Conservation (phyloP, 2,113 vertebrate species). For the Nanger granti region DNA sequence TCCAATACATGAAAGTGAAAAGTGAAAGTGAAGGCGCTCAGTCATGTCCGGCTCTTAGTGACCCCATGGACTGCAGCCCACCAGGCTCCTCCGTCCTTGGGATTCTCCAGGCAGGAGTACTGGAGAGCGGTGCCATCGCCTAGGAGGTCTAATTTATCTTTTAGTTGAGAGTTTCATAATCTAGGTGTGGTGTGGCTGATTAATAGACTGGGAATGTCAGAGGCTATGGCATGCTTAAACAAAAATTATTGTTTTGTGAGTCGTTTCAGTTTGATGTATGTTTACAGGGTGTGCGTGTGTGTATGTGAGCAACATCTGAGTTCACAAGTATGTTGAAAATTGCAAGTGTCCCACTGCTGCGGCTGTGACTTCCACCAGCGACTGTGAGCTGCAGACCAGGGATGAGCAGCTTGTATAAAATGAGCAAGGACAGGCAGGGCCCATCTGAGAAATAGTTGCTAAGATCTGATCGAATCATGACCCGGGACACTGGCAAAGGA, state of each 20-base stretch:
- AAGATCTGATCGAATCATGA: rapidly evolving
- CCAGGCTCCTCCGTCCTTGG: too few relatives aligned
- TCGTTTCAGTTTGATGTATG: not conserved
- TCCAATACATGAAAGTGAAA: too few relatives aligned
- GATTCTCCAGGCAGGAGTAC: too few relatives aligned
- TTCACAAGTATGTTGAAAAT: rapidly evolving
- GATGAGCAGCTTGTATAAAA: rapidly evolving
- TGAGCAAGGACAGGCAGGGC: rapidly evolving
- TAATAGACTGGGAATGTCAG: rapidly evolving
- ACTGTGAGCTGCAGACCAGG: rapidly evolving
- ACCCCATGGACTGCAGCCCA: too few relatives aligned
- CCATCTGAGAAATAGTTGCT: rapidly evolving
- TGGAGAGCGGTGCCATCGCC: too few relatives aligned
- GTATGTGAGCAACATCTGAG: not conserved
- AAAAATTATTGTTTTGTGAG: not conserved
- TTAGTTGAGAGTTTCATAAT: not conserved
- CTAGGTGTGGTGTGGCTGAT: rapidly evolving
- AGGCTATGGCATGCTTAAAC: rapidly evolving
- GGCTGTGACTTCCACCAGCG: not conserved
- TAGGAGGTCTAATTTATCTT: not conserved
- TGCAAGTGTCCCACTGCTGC: rapidly evolving
- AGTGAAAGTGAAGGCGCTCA: too few relatives aligned
- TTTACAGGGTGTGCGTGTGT: not conserved
- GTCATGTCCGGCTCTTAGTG: too few relatives aligned
- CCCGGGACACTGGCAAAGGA: rapidly evolving